Base-by-base conservation (phyloP, 2,888 invertebrate species). In the Azorinus chamasolen region DNA sequence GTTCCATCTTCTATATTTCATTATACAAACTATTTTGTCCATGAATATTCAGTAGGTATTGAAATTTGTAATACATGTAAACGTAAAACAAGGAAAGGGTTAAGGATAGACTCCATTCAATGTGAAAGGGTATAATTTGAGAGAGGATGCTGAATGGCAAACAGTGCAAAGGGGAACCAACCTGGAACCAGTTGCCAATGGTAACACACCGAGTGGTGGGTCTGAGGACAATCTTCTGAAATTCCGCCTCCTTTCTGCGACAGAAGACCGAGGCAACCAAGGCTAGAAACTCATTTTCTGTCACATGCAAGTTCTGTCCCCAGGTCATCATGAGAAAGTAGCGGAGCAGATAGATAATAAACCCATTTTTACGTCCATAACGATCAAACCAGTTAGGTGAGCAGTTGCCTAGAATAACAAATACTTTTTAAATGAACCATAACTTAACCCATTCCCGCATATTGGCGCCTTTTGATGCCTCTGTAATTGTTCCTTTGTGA, bases 101-200 rank as follows among this genome's bases (percentile, higher is more conserved):
- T n/a, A n/a, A n/a, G n/a, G n/a, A n/a, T n/a, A n/a, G n/a, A n/a
- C n/a, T n/a, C n/a, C n/a, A n/a, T n/a, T n/a, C n/a, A n/a, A n/a
- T n/a, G n/a, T n/a, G n/a, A n/a, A n/a, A n/a, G n/a, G n/a, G n/a
- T n/a, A n/a, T n/a, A n/a, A n/a, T n/a, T n/a, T n/a, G n/a, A n/a
- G n/a, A n/a, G n/a, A n/a, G n/a, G n/a, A n/a, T n/a, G n/a, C n/a
- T n/a, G n/a, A n/a, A n/a, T n/a, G n/a, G n/a, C n/a, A n/a, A n/a
- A n/a, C n/a, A n/a, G n/a, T n/a, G n/a, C n/a, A n/a, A n/a, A n/a
- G n/a, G n/a, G n/a, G 5, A 32, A 10, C 32, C 18, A 63, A 92
- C 92, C 90, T 90, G 89, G 58, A 90, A 90, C 90, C 91, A 90
- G 79, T 85, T 90, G 16, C 85, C 88, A 24, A 92, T 84, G 39